Percentiles rank a stretch among this genome's conserved stretches.
Evolutionary conservation across 2,113 vertebrate genomes (phyloP).

Genomic region (Barbus barbus): DNA sequence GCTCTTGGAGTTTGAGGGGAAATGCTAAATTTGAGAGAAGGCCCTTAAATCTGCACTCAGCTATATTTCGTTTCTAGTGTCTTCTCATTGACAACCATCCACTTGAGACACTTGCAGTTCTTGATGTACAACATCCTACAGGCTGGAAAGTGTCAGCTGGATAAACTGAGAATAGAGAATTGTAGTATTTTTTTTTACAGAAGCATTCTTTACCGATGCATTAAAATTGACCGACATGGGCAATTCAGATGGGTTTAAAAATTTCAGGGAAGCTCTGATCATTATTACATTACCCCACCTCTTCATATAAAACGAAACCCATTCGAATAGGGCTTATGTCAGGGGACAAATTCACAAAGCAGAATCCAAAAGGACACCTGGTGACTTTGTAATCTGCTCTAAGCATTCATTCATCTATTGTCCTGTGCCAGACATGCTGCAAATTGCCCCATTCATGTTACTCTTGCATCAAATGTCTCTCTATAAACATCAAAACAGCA

Average conservation of each 20-base stretch:
- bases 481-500: conserved; percentile 26
- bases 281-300: conserved; percentile 11
- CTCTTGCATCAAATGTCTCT: conserved; percentile 8
- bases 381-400: conserved; percentile 33
- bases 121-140: not conserved
- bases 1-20: not conserved
- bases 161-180: not conserved
- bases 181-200: not conserved
- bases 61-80: not conserved
- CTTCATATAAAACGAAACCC: conserved; percentile 20
- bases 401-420: conserved; percentile 20
- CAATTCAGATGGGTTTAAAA: not conserved
- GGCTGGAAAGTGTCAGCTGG: not conserved
- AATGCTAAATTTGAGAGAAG: not conserved
- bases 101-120: not conserved
- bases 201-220: not conserved
- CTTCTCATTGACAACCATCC: not conserved
- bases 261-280: not conserved
- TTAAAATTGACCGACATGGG: not conserved
- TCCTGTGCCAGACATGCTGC: conserved; percentile 27
- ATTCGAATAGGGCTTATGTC: not conserved
- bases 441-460: conserved; percentile 7
- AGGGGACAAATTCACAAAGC: conserved; percentile 1
- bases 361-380: conserved; percentile 38
- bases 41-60: not conserved